phyloP scores from a whole-genome alignment of 2,888 invertebrate genomes.

The Coelopa pilipes region DNA sequence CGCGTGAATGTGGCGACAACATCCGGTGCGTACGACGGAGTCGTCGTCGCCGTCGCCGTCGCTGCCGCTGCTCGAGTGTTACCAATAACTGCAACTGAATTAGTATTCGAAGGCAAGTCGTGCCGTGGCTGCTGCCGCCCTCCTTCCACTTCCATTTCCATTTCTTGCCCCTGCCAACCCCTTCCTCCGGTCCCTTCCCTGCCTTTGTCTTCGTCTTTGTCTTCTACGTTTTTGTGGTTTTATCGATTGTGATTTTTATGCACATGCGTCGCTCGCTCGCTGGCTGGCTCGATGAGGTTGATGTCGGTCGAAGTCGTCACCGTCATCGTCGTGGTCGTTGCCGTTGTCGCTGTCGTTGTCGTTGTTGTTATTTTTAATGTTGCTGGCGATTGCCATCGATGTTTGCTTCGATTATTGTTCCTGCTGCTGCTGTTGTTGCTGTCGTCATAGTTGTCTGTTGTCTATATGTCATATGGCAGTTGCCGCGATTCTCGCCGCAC shows the following conservation, averaged over 20 bases:
- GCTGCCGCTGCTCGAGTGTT: constrained; percentile 18
- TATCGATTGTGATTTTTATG: constrained; percentile 22
- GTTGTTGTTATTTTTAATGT: neutral
- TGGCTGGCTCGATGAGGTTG: neutral
- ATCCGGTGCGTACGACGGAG: constrained; percentile 19
- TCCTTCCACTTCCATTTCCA: no score
- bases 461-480: neutral
- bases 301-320: neutral
- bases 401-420: neutral
- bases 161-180: no score
- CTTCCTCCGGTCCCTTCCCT: no score
- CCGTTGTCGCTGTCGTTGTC: neutral
- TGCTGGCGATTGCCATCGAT: no score
- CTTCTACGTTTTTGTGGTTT: constrained; percentile 4
- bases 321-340: neutral
- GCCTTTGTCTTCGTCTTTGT: neutral
- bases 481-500: neutral
- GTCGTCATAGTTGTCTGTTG: neutral
- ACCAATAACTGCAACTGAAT: constrained; percentile 36
- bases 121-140: constrained; percentile 15
- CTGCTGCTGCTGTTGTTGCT: neutral
- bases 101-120: constrained; percentile 34
- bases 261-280: constrained; percentile 18
- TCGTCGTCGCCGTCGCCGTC: neutral
- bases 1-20: constrained; percentile 25